Conservation (phyloP, 2,113 vertebrate species). For the Garra rufa region DNA sequence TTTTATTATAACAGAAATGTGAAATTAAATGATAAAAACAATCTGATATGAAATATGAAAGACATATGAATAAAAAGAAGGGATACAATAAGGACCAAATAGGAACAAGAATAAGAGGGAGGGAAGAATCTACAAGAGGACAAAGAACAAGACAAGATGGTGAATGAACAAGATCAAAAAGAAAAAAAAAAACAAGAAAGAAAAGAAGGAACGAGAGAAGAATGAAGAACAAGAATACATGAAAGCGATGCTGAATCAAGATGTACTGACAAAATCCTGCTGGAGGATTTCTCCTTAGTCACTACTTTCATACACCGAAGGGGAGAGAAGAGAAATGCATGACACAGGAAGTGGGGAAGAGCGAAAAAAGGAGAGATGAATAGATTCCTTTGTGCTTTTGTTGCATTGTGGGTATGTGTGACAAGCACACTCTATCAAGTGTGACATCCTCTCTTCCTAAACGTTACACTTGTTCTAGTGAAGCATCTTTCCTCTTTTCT, state of each 20-base stretch:
- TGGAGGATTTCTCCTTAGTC: conserved; percentile 23
- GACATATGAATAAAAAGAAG: too few species aligned
- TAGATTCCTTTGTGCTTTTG: conserved; percentile 34
- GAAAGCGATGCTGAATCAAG: conserved; percentile 10
- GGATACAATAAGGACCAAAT: too few species aligned
- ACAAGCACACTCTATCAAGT: conserved; percentile 22
- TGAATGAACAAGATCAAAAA: too few species aligned
- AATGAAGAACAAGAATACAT: background rate
- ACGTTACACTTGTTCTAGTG: conserved; percentile 21
- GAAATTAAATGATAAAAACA: too few species aligned
- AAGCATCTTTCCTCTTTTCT: conserved; percentile 21
- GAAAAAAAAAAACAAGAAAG: background rate
- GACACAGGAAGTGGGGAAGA: background rate
- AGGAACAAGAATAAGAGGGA: background rate
- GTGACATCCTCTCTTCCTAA: conserved; percentile 39
- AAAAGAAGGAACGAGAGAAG: background rate
- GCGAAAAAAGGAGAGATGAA: conserved; percentile 14
- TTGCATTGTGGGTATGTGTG: conserved; percentile 13
- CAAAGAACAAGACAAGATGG: background rate
- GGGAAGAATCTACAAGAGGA: background rate
- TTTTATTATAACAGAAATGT: background rate
- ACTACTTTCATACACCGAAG: conserved; percentile 2
- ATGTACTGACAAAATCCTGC: background rate
- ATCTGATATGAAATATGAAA: too few species aligned
- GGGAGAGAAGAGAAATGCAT: background rate